A percentile compares a stretch with the other conserved stretches of the same genome.
phyloP scores from a whole-genome alignment of 2,888 invertebrate species.

The Parnassius orleans region DNA sequence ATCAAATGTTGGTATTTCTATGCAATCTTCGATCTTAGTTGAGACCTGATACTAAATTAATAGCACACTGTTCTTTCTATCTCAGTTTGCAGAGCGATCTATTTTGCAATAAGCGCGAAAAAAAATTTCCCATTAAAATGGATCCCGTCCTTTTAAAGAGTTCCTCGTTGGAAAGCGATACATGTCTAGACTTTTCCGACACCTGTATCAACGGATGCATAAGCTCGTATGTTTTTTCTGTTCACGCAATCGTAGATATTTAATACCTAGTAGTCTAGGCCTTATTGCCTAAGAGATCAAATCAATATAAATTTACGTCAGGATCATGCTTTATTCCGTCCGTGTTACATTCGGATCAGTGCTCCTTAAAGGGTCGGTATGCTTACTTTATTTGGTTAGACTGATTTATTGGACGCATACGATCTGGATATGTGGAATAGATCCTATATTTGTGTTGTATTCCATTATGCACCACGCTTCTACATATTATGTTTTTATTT shows the following conservation, averaged over 20 bases:
- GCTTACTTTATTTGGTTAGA: conserved; percentile 55
- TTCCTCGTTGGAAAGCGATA: conserved; percentile 15
- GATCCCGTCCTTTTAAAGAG: conserved; percentile 18
- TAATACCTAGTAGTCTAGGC: conserved; percentile 21
- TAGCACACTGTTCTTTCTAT: conserved; percentile 11
- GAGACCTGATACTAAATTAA: conserved; percentile 14
- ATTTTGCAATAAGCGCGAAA: conserved; percentile 16
- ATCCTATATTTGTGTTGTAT: conserved; percentile 47
- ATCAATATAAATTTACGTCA: conserved; percentile 43
- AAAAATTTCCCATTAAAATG: conserved; percentile 14
- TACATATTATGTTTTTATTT: too few relatives aligned
- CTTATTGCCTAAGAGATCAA: conserved; percentile 42
- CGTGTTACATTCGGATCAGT: conserved; percentile 50
- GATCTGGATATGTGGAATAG: conserved; percentile 72
- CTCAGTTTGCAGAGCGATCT: conserved; percentile 20
- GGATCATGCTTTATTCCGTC: conserved; percentile 41
- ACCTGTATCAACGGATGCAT: conserved; percentile 20
- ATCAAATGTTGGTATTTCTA: conserved; percentile 6
- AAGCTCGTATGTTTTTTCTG: conserved; percentile 22
- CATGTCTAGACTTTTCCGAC: conserved; percentile 26
- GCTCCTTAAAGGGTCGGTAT: conserved; percentile 46
- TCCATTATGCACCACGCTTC: conserved; percentile 34
- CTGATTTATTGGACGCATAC: conserved; percentile 67
- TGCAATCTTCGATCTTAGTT: conserved; percentile 12
- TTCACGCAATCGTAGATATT: conserved; percentile 25